phyloP scores from a whole-genome alignment of 2,797 vertebrate species.

The Eulemur mongoz region DNA sequence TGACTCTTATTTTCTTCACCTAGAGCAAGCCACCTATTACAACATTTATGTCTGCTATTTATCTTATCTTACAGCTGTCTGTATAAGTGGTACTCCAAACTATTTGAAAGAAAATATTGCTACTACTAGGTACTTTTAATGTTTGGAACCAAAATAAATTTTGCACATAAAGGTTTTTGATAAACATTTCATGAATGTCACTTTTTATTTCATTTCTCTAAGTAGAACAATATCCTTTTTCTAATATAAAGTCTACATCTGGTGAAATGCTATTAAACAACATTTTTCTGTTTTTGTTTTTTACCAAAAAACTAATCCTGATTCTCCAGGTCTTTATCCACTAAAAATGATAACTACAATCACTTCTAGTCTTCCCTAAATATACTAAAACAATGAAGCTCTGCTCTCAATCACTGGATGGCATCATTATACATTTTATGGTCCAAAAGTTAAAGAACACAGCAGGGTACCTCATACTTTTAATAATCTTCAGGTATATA shows the following conservation, averaged over 20 bases:
- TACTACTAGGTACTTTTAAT: not conserved
- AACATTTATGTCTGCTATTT: not conserved
- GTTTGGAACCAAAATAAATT: not conserved
- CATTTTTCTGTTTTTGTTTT: not conserved
- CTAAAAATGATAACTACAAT: conserved; percentile 6
- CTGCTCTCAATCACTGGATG: not conserved
- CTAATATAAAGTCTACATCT: not conserved
- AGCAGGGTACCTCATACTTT: not conserved
- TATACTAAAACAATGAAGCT: not conserved
- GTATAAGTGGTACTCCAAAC: not conserved
- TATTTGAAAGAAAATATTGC: not conserved
- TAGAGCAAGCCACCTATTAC: not conserved
- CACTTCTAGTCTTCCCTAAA: not conserved
- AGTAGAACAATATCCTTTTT: not conserved
- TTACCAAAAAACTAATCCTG: conserved; percentile 25
- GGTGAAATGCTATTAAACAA: not conserved
- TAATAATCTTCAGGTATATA: not conserved
- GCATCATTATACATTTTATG: not conserved
- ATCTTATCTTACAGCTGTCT: not conserved
- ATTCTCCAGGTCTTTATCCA: not conserved
- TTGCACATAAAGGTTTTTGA: not conserved
- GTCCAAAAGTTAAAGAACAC: conserved; percentile 10
- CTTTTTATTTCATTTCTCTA: not conserved
- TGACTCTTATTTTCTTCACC: conserved; percentile 7
- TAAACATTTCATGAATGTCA: not conserved